Percentiles rank a stretch among this genome's conserved stretches.
phyloP scores from a whole-genome alignment of 2,888 invertebrate species.

The Eristalinus aeneus region DNA sequence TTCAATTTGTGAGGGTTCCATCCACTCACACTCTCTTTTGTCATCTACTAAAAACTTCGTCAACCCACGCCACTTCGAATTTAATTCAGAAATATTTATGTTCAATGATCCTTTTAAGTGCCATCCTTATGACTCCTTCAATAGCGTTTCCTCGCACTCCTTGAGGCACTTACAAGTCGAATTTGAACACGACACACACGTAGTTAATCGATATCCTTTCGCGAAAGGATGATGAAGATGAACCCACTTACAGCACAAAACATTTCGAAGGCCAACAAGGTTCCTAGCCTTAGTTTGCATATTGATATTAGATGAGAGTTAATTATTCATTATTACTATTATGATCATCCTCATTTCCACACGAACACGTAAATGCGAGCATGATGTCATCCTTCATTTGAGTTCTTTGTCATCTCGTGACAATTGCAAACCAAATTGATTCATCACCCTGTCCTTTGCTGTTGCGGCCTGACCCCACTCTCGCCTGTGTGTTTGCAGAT shows the following conservation, averaged over 20 bases:
- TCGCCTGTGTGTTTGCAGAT: constrained; percentile 10
- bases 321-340: constrained; percentile 20
- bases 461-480: neutral
- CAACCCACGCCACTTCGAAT: neutral
- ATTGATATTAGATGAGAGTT: constrained; percentile 9
- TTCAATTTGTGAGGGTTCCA: neutral
- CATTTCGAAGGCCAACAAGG: neutral
- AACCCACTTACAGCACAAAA: neutral
- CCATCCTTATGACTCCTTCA: neutral
- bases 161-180: neutral
- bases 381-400: constrained; percentile 1
- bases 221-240: neutral
- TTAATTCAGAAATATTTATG: neutral
- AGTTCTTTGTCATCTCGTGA: neutral
- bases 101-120: neutral
- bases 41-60: neutral
- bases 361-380: neutral
- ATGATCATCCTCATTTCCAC: neutral
- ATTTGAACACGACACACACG: neutral
- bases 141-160: neutral
- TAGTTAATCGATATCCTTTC: neutral
- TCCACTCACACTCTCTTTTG: neutral
- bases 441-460: constrained; percentile 1
- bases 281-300: neutral
- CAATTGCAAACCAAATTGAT: constrained; percentile 22